A percentile compares a stretch with the other conserved stretches of the same genome.
These are phyloP conservation scores for Germaria angustata DNA, from an alignment of 2,888 invertebrate species.

Conservation along the genomic window DNA sequence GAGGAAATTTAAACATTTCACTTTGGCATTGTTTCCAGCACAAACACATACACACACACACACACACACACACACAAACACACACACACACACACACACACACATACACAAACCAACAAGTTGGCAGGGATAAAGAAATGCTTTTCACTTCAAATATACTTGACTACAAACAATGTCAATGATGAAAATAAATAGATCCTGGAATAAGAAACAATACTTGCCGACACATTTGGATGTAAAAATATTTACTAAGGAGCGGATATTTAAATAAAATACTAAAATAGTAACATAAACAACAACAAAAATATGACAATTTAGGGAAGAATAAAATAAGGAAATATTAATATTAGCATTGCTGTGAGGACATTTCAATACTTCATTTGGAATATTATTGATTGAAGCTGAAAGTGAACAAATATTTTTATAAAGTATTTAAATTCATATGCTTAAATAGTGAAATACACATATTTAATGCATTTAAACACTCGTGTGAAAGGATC, in stretches of 20 bases:
- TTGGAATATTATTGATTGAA: too few relatives aligned
- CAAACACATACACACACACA: background rate
- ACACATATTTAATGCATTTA: too few relatives aligned
- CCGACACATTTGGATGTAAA: constrained; percentile 5
- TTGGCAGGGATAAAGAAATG: constrained; percentile 22
- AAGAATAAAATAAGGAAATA: too few relatives aligned
- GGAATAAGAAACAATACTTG: background rate
- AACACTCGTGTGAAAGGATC: too few relatives aligned
- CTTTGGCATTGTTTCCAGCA: constrained; percentile 25
- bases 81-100: background rate
- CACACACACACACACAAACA: background rate
- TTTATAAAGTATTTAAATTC: too few relatives aligned
- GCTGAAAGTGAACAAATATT: too few relatives aligned
- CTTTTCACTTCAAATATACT: background rate
- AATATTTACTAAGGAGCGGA: constrained; percentile 27
- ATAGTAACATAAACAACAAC: background rate
- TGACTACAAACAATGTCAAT: constrained; percentile 9
- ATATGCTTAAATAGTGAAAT: too few relatives aligned
- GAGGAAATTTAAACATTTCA: constrained; percentile 36
- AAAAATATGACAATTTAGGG: background rate
- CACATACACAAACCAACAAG: background rate
- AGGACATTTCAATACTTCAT: background rate
- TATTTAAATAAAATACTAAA: constrained; percentile 31
- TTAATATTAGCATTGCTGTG: background rate
- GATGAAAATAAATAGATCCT: constrained; percentile 4